Conservation (phyloP, 2,888 invertebrate species). For the Caenorhabditis doughertyi region DNA sequence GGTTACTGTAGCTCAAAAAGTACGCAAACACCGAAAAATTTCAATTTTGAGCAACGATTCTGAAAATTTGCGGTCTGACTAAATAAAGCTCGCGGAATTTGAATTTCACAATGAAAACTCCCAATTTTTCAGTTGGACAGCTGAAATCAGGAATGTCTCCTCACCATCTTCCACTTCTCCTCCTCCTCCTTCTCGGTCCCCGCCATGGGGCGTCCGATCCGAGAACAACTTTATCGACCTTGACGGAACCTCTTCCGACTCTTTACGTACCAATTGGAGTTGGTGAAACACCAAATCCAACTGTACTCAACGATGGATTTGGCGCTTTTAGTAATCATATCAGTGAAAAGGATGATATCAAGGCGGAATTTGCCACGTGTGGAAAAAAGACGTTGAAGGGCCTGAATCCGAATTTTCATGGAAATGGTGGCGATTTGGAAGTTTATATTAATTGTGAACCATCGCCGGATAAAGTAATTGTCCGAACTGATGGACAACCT, state of each 20-base stretch:
- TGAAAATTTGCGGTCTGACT: too few relatives aligned
- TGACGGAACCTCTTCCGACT: conserved; percentile 3
- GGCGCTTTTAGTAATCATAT: conserved; percentile 16
- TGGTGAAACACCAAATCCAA: background rate
- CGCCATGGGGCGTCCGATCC: background rate
- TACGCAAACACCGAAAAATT: too few relatives aligned
- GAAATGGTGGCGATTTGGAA: background rate
- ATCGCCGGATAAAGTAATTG: conserved; percentile 24
- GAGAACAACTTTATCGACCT: too few relatives aligned
- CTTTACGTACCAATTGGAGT: conserved; percentile 31
- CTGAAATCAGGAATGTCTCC: conserved; percentile 32
- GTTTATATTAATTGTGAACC: conserved; percentile 22
- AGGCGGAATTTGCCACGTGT: too few relatives aligned
- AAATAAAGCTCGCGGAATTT: too few relatives aligned
- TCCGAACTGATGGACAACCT: background rate
- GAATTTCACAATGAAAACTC: too few relatives aligned
- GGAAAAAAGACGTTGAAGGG: background rate
- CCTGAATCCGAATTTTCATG: background rate
- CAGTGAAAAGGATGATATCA: background rate
- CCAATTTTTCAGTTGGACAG: conserved; percentile 24
- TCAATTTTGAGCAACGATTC: too few relatives aligned
- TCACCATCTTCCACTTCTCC: background rate
- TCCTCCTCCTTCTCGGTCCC: conserved; percentile 3
- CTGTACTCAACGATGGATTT: background rate
- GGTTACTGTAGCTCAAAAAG: too few relatives aligned